phyloP scores from a whole-genome alignment of 2,888 invertebrate genomes.

The Stenichneumon culpator region DNA sequence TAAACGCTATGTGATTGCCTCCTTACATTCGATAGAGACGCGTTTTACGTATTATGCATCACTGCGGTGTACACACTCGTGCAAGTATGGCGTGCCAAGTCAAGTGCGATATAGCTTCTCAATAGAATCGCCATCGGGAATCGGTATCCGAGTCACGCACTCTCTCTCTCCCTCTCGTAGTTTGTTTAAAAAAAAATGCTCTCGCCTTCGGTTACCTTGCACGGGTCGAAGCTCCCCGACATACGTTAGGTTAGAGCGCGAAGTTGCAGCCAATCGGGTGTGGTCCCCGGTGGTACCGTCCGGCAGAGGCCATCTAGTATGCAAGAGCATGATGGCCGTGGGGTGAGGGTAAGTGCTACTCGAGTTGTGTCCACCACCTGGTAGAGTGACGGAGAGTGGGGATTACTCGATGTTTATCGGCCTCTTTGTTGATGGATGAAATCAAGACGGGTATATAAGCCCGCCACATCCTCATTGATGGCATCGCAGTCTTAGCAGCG shows the following conservation, averaged over 20 bases:
- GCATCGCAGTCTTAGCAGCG: conserved; percentile 79
- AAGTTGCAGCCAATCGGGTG: conserved; percentile 70
- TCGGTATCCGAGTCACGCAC: conserved; percentile 57
- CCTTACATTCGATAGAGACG: conserved; percentile 30
- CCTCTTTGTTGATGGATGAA: conserved; percentile 68
- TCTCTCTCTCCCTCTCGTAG: conserved; percentile 18
- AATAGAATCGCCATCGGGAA: conserved; percentile 41
- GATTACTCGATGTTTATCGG: conserved; percentile 21
- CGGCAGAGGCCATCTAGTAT: conserved; percentile 75
- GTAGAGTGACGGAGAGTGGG: conserved; percentile 20
- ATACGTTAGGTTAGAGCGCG: conserved; percentile 36
- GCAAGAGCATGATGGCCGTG: conserved; percentile 62
- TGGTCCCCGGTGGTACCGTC: conserved; percentile 63
- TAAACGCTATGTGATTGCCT: conserved; percentile 30
- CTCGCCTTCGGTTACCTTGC: conserved; percentile 48
- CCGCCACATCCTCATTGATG: conserved; percentile 55
- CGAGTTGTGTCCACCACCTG: conserved; percentile 54
- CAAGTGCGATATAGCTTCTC: conserved; percentile 31
- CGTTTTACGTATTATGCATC: conserved; percentile 23
- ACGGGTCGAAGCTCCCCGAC: conserved; percentile 59
- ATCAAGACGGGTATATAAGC: conserved; percentile 79
- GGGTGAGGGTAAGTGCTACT: conserved; percentile 51
- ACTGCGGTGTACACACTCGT: neutral
- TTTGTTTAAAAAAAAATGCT: conserved; percentile 57
- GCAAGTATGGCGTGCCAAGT: conserved; percentile 25